These are phyloP conservation scores for Panthera uncia DNA, from an alignment of 2,113 vertebrate genomes.

Conservation along the genomic window DNA sequence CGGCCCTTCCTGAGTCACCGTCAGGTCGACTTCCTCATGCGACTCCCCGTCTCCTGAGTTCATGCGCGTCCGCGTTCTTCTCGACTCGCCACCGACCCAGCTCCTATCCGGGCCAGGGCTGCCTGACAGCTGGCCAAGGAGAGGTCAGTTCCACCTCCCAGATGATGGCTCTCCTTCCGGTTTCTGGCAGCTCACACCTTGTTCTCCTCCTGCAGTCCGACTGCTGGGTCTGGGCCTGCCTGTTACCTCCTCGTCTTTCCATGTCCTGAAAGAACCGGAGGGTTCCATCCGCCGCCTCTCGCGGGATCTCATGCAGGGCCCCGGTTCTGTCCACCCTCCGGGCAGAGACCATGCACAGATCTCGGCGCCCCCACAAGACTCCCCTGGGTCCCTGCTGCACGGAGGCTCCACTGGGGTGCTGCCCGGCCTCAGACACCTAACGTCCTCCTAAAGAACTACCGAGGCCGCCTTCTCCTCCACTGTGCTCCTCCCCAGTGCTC, in stretches of 20 bases:
- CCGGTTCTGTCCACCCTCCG: neutral
- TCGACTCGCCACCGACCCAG: accelerated
- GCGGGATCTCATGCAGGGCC: neutral
- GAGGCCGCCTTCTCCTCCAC: accelerated
- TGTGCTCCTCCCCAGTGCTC: accelerated
- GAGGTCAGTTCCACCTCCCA: too few relatives aligned
- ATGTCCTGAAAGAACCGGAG: too few relatives aligned
- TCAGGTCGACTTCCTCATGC: neutral
- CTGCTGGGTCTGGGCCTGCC: neutral
- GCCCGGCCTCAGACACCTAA: neutral
- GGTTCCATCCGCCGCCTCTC: accelerated
- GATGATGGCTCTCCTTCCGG: neutral
- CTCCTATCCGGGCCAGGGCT: neutral
- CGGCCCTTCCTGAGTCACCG: neutral
- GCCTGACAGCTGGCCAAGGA: neutral
- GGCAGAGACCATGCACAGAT: neutral
- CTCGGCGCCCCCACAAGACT: neutral
- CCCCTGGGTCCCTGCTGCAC: neutral
- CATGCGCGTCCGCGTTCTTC: neutral
- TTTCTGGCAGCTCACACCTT: neutral
- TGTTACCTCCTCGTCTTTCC: too few relatives aligned
- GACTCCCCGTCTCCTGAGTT: neutral
- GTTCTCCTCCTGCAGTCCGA: neutral
- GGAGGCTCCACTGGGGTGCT: accelerated
- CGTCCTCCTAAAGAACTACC: accelerated